Base-by-base conservation (phyloP, 2,113 vertebrate genomes). In the Aphyosemion australe region DNA sequence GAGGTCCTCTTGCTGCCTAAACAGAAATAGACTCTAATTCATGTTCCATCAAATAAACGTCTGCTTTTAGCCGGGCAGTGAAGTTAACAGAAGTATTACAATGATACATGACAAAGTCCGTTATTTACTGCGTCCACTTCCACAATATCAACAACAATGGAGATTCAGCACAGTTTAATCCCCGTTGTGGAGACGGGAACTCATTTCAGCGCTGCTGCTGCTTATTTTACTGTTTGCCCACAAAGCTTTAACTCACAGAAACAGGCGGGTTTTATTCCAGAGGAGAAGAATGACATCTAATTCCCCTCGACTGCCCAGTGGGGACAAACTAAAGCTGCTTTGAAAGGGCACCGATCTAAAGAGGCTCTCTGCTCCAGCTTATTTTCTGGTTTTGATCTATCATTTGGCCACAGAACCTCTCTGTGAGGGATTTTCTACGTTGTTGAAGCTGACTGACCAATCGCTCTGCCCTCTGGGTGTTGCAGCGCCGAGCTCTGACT, bases 241-340 rank as follows among this genome's bases (percentile, higher is more conserved):
- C 75, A 89, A 83, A 86, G 85, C 82, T 78, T 76, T 84, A 74
- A 83, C 74, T 85, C 78, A 65, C 63, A 39, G 45, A 66, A 79
- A 74, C 65, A 84, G 72, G 51, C 55, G 9, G 58, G 47, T 76
- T 84, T 71, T 64, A 66, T 77, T 80, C 80, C 72, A 34, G 20
- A 65, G 49, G 65, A 87, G 84, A 88, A 84, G 61, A 87, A 82
- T 69, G 78, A 78, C 78, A 78, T 83, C 73, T 74, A 88, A 90
- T 93, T 91, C 87, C 78, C 80, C 76, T 77, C 52, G 12, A 82
- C 65, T 84, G 75, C 68, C 87, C 80, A 76, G 76, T 61, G 80
- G 78, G 74, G 71, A 65, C 43, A 66, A 84, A 69, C 48, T 76
- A 87, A 92, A 91, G 89, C 89, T 83, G 86, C 83, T 86, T 84